Conservation (phyloP, 2,888 invertebrate species). For the Suillia variegata region DNA sequence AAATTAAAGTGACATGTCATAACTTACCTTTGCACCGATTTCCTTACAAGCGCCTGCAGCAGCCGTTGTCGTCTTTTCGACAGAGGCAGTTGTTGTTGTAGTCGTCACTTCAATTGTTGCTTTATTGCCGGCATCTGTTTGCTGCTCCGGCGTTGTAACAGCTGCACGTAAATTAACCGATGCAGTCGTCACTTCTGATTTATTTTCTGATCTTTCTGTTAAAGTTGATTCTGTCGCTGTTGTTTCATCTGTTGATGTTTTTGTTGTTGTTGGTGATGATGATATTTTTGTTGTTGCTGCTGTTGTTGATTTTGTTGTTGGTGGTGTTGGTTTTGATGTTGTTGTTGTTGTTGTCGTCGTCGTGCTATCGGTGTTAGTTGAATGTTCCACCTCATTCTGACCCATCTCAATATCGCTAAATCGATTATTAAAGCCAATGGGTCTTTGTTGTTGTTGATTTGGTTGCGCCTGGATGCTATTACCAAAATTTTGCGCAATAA, state of each 20-base stretch:
- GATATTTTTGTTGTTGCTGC: background rate
- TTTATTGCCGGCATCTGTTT: background rate
- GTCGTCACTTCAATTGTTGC: no score
- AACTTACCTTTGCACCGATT: conserved; percentile 39
- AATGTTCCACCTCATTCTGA: background rate
- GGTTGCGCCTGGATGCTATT: background rate
- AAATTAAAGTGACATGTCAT: no score
- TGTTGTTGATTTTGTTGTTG: background rate
- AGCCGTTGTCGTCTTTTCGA: background rate
- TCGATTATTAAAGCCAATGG: conserved; percentile 1
- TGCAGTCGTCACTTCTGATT: no score
- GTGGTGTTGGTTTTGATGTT: background rate
- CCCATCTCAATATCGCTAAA: background rate
- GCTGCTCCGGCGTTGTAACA: background rate
- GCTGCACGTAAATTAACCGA: no score
- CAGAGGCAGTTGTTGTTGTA: no score
- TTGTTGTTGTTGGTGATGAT: background rate
- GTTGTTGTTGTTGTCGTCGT: background rate
- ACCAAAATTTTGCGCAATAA: conserved; percentile 31
- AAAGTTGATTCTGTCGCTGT: no score
- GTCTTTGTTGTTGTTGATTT: background rate
- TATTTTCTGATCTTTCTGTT: no score
- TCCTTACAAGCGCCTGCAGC: conserved; percentile 25
- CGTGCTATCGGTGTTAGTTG: no score
- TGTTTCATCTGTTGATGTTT: background rate